Conservation (phyloP, 1,140 invertebrate species). For the Meloidogyne exigua region DNA sequence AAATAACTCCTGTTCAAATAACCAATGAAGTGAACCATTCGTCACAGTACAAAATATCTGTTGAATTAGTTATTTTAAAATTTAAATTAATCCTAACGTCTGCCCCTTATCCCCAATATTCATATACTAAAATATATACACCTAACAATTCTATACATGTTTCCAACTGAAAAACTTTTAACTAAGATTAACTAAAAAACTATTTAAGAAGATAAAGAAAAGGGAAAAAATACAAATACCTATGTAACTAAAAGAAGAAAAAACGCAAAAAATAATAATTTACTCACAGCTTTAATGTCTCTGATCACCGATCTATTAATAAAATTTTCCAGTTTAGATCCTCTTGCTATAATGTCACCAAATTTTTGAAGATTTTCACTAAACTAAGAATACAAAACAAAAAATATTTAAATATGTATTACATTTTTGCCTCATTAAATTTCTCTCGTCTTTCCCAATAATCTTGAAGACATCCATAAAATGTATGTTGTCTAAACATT, state of each 20-base stretch:
- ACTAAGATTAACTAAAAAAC: no score
- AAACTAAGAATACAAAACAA: neutral
- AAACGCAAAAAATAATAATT: neutral
- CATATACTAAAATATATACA: no score
- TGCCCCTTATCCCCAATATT: no score
- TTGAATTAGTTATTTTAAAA: neutral
- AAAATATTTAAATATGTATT: neutral
- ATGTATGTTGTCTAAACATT: constrained; percentile 1
- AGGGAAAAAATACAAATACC: no score
- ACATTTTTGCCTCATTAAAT: neutral
- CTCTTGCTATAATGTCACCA: neutral
- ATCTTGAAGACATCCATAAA: neutral
- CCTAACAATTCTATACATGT: no score
- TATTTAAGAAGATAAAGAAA: no score
- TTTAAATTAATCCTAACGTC: no score
- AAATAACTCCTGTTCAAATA: constrained; percentile 6
- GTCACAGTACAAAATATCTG: constrained; percentile 22
- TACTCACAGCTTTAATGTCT: neutral
- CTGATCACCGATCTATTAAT: neutral
- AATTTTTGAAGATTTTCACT: neutral
- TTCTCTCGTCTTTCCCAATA: neutral
- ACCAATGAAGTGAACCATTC: constrained; percentile 1
- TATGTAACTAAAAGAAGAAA: no score
- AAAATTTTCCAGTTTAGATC: neutral
- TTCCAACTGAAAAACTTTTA: no score